Percentiles rank a stretch among this genome's conserved stretches.
phyloP scores from a whole-genome alignment of 1,140 invertebrate species.

The Agrypnia vestita region DNA sequence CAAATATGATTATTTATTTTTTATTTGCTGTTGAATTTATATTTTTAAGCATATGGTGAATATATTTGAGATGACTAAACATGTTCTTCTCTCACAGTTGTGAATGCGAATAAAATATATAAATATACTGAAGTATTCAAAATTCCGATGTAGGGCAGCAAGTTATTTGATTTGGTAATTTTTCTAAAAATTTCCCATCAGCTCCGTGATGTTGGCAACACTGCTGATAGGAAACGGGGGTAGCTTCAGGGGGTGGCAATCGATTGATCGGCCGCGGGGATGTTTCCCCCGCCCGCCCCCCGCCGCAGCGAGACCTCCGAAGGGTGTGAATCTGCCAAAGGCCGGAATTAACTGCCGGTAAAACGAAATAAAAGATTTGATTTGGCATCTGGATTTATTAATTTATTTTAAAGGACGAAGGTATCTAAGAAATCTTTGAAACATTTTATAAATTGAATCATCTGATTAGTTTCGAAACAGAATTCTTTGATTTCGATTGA shows the following conservation, averaged over 20 bases:
- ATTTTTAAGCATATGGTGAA: too few species aligned
- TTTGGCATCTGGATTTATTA: constrained; percentile 34
- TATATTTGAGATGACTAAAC: too few species aligned
- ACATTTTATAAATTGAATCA: too few species aligned
- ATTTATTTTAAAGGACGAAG: constrained; percentile 19
- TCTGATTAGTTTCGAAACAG: too few species aligned
- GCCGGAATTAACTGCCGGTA: constrained; percentile 27
- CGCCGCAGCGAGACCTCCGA: neutral
- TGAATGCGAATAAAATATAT: too few species aligned
- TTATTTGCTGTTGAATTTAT: too few species aligned
- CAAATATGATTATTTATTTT: too few species aligned
- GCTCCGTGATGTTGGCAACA: constrained; percentile 7
- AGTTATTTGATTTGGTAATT: too few species aligned
- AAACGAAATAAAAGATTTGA: constrained; percentile 35
- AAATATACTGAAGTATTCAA: too few species aligned
- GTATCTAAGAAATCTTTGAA: neutral
- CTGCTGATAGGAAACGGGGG: constrained; percentile 7
- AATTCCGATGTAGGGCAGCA: too few species aligned
- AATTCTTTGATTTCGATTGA: too few species aligned
- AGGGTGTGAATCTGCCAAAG: constrained; percentile 6
- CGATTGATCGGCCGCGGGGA: constrained; percentile 14
- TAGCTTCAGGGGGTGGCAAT: constrained; percentile 8
- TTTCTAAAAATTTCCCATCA: neutral
- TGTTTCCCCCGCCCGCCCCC: neutral
- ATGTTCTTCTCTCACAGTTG: too few species aligned